Percentiles rank a stretch among this genome's conserved stretches.
These are phyloP conservation scores for Polydrusus tereticollis DNA, from an alignment of 2,888 invertebrate genomes.

Conservation along the genomic window DNA sequence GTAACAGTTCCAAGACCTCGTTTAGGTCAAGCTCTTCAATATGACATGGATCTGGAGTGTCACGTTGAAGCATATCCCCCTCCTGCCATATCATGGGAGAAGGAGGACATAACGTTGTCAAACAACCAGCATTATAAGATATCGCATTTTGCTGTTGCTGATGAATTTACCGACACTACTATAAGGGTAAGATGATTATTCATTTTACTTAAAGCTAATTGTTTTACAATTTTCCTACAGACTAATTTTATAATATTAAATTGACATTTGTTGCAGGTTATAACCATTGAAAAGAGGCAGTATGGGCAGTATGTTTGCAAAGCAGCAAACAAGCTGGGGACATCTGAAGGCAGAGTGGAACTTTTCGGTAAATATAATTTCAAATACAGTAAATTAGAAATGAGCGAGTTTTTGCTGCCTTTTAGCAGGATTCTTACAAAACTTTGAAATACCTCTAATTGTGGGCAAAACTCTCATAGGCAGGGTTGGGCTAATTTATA, in stretches of 20 bases:
- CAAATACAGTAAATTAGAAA: too few relatives aligned
- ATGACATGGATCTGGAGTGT: constrained; percentile 95
- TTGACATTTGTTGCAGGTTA: constrained; percentile 68
- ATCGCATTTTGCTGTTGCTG: constrained; percentile 91
- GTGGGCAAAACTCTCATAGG: too few relatives aligned
- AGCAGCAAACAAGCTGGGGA: constrained; percentile 89
- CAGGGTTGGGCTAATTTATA: too few relatives aligned
- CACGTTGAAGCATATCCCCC: constrained; percentile 96
- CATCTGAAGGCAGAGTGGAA: constrained; percentile 83
- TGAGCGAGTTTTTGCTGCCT: too few relatives aligned
- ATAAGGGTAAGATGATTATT: constrained; percentile 70
- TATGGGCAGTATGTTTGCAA: constrained; percentile 89
- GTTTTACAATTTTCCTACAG: neutral
- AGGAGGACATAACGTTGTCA: constrained; percentile 83
- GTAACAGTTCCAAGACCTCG: constrained; percentile 87
- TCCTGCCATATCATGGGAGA: constrained; percentile 92
- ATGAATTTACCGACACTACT: constrained; percentile 93
- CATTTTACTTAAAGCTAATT: constrained; percentile 6
- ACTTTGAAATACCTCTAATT: too few relatives aligned
- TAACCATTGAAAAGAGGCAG: constrained; percentile 91
- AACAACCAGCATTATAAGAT: constrained; percentile 94
- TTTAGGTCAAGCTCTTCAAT: constrained; percentile 89
- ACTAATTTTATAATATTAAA: neutral
- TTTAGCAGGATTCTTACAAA: too few relatives aligned
- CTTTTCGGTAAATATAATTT: constrained; percentile 80